phyloP scores from a whole-genome alignment of 2,888 invertebrate species.

The Sabellastarte sp. region DNA sequence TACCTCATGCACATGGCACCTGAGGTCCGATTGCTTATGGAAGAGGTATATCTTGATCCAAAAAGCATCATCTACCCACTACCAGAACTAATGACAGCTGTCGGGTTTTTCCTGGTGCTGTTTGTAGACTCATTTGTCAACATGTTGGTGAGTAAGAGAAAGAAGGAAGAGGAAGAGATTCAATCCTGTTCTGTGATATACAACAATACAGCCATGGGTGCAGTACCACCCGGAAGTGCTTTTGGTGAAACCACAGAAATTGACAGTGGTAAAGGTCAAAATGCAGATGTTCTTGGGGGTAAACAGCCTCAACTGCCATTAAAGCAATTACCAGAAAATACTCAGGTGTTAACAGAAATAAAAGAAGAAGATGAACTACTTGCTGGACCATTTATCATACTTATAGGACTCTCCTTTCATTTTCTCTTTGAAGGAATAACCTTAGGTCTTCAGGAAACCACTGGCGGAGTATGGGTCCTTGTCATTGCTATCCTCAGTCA shows the following conservation, averaged over 20 bases:
- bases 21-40: constrained; percentile 38
- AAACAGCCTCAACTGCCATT: no score
- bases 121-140: constrained; percentile 28
- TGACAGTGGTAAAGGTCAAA: background rate
- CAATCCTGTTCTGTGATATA: no score
- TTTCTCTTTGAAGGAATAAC: constrained; percentile 65
- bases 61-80: constrained; percentile 37
- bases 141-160: background rate
- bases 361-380: background rate
- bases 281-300: background rate
- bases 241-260: background rate
- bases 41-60: constrained; percentile 7
- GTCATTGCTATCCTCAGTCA: background rate
- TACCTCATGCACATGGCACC: constrained; percentile 51
- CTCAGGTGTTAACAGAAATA: no score
- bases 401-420: constrained; percentile 63
- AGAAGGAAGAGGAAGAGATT: background rate
- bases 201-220: background rate
- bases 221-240: background rate
- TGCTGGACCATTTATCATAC: constrained; percentile 57
- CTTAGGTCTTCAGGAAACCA: constrained; percentile 59
- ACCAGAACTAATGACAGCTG: constrained; percentile 34
- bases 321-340: no score
- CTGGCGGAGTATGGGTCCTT: constrained; percentile 31
- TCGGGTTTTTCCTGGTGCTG: constrained; percentile 19